Conservation (phyloP, 2,888 invertebrate genomes). For the Leptinotarsa tumamoca region DNA sequence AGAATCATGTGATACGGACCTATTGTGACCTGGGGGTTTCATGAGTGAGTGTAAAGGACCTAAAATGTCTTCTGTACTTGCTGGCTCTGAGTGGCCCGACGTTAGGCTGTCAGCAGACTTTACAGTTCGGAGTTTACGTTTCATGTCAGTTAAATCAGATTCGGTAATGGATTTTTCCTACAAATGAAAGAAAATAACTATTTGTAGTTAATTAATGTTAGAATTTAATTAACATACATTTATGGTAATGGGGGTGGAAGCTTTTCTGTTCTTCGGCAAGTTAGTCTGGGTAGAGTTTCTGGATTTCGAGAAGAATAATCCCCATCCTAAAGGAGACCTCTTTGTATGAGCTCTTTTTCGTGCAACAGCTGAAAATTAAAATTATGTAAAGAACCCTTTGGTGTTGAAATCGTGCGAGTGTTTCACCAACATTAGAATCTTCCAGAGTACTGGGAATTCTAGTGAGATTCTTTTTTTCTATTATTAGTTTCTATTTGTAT, state of each 20-base stretch:
- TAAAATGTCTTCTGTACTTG: constrained; percentile 62
- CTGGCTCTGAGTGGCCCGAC: constrained; percentile 65
- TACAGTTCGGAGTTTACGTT: constrained; percentile 72
- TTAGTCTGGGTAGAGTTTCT: constrained; percentile 66
- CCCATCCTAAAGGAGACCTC: constrained; percentile 82
- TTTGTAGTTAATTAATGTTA: neutral
- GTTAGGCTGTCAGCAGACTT: constrained; percentile 79
- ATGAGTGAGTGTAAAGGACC: constrained; percentile 66
- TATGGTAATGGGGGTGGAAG: constrained; percentile 67
- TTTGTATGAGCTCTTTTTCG: constrained; percentile 75
- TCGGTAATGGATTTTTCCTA: constrained; percentile 66
- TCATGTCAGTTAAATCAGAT: constrained; percentile 64
- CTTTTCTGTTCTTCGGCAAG: constrained; percentile 66
- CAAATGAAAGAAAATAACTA: constrained; percentile 35
- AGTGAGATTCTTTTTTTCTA: no score
- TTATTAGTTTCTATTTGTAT: no score
- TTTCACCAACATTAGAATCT: neutral
- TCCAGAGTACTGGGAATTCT: no score
- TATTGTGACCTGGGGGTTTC: constrained; percentile 70
- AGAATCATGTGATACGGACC: constrained; percentile 92
- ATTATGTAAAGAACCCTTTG: neutral
- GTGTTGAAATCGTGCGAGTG: no score
- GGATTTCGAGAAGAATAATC: constrained; percentile 77
- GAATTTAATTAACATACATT: constrained; percentile 44
- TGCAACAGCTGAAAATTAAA: constrained; percentile 59